Evolutionary conservation across 2,113 vertebrate species (phyloP).

Genomic region (Colistium nudipinnis): DNA sequence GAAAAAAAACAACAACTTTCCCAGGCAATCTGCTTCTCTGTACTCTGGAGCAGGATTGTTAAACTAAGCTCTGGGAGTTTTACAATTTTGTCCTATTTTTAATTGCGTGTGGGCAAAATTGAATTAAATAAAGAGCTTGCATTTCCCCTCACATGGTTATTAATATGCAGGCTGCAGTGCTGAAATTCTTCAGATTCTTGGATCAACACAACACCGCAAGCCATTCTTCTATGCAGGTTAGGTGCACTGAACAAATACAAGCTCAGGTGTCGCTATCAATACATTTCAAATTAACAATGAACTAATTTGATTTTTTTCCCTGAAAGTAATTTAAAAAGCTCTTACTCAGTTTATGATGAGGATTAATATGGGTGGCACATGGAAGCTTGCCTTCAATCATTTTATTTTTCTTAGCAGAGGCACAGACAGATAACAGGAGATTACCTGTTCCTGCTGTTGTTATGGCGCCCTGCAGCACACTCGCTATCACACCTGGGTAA

Average conservation of each 20-base stretch:
- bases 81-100: conserved; percentile 59
- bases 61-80: conserved; percentile 35
- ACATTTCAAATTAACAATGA: background rate
- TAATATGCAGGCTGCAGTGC: conserved; percentile 22
- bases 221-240: conserved; percentile 37
- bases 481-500: conserved; percentile 60
- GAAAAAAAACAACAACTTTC: conserved; percentile 45
- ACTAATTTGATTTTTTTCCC: background rate
- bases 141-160: conserved; percentile 26
- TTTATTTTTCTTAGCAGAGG: background rate
- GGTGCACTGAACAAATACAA: conserved; percentile 34
- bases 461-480: conserved; percentile 33
- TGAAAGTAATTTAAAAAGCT: background rate
- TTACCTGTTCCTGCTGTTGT: conserved; percentile 58
- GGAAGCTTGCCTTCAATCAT: conserved; percentile 21
- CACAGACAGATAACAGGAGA: conserved; percentile 54
- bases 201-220: background rate
- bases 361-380: conserved; percentile 41
- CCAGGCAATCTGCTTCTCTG: conserved; percentile 37
- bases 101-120: conserved; percentile 1
- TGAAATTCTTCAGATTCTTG: conserved; percentile 52
- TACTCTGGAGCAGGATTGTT: conserved; percentile 30
- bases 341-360: background rate
- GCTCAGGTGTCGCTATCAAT: background rate
- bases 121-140: conserved; percentile 13